Evolutionary conservation across 2,797 vertebrate species (phyloP), one percentile per base, ranked within the genome.

Genomic region (Sebastes taczanowskii): DNA sequence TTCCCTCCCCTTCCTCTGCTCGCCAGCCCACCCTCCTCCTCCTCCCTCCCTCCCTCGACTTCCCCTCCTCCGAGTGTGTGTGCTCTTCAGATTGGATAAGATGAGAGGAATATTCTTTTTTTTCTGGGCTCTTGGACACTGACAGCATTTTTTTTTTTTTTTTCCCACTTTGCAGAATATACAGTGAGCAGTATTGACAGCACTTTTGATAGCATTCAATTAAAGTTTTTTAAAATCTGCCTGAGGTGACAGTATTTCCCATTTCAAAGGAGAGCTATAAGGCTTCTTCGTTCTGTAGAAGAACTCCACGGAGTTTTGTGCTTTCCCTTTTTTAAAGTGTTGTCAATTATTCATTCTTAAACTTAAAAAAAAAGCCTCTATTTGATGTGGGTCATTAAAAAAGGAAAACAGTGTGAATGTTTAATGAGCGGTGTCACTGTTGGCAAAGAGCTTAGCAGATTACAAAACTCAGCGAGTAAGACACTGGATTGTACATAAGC

Each of bases 131-230:
- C 78, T 66, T 82, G 78, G 88, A 88, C 81, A 87, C 42, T 66
- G 79, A 77, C 74, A 77, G 89, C 67, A 68, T 67, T 88, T 88
- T 82, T 80, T 67, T 75, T 67, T 75, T 9, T 42, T 42, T 42
- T 38, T 38, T 0, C 5, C 63, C 72, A 74, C 46, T 86, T 91
- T 86, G 72, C 62, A 73, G 66, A 75, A 77, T 73, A 76, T 79
- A 89, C 63, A 83, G 56, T 77, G 80, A 91, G 67, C 22, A 59
- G 66, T 90, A 91, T 83, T 86, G 90, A 88, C 87, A 84, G 74
- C 67, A 77, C 82, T 82, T 92, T 87, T 92, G 82, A 93, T 89
- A 89, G 63, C 73, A 55, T 90, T 92, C 81, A 91, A 88, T 90
- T 87, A 81, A 82, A 64, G n/a, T 46, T 65, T 42, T 71, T 86